Base-by-base conservation (phyloP, 2,797 vertebrate genomes). In the Pogoniulus pusillus region DNA sequence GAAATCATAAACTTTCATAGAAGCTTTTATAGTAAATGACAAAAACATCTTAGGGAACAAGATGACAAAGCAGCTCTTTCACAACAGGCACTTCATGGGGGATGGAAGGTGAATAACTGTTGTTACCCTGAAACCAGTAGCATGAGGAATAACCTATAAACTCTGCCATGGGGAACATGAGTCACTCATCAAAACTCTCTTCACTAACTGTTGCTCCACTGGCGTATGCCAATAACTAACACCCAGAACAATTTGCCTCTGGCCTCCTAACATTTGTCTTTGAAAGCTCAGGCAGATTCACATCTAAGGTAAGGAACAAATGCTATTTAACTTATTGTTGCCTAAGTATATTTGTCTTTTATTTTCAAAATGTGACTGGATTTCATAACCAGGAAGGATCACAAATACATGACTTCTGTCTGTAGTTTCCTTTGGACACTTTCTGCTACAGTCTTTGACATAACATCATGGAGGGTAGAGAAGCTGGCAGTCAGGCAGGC, bases 101-200 rank as follows among this genome's bases (percentile, higher is more conserved):
- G 13, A 37, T 22, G 49, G 12, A 93, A 70, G 60, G 71, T 84
- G 85, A 93, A 53, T 84, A 90, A 92, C 41, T n/a, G n/a, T 2
- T 93, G 29, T 53, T 73, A 83, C 73, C 63, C 12, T 85, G 63
- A 94, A 89, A 83, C 63, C 45, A 77, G 70, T 7, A 89, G 32
- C 45, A 74, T 53, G 43, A 86, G 29, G 53, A 87, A 85, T 53
- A 91, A 89, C 29, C 45, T 43, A 57, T 71, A 81, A 93, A 90
- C 51, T 69, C 41, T 72, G 60, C 72, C 73, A 64, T 81, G 32
- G 62, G 54, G 13, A 87, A 62, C 20, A 27, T 76, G 51, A 92
- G 34, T 90, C 73, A 92, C 77, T 66, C 51, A 29, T 72, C 47
- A 80, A 64, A 92, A 81, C 19, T 80, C 54, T 81, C 35, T 90